Conservation (phyloP, 2,113 vertebrate genomes). For the Oncorhynchus kisutch region DNA sequence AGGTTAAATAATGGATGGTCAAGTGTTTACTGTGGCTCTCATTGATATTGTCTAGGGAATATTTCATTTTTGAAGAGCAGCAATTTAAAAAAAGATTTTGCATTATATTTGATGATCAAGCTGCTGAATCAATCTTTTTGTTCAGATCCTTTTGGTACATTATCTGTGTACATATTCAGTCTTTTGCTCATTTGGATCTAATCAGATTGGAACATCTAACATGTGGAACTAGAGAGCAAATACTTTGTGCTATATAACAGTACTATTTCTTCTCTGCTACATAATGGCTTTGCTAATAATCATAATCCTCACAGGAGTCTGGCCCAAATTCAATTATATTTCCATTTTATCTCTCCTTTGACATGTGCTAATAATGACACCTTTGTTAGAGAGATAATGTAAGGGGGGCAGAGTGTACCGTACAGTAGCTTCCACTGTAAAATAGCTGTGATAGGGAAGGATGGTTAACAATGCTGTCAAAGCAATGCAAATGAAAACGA, state of each 20-base stretch:
- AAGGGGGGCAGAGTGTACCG: too few relatives aligned
- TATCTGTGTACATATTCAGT: neutral
- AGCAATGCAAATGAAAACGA: neutral
- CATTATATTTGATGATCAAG: neutral
- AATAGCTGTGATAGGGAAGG: neutral
- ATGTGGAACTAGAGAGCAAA: neutral
- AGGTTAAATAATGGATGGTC: slow-evolving; percentile 12
- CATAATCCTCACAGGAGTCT: neutral
- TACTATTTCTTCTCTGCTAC: too few relatives aligned
- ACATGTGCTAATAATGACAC: neutral
- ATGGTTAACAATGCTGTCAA: neutral
- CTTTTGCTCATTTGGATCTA: neutral
- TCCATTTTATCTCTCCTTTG: neutral
- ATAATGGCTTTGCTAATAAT: too few relatives aligned
- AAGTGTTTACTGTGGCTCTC: slow-evolving; percentile 9
- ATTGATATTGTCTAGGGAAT: slow-evolving; percentile 1
- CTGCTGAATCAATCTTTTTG: neutral
- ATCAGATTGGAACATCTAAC: neutral
- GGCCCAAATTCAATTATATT: neutral
- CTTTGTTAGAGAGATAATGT: neutral
- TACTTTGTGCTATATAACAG: neutral
- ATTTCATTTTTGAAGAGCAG: slow-evolving; percentile 5
- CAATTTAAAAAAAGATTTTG: neutral
- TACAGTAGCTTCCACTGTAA: neutral
- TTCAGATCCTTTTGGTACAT: neutral